phyloP scores from a whole-genome alignment of 37 sponge, comb jelly and placozoan genomes.

The Spongilla lacustris region DNA sequence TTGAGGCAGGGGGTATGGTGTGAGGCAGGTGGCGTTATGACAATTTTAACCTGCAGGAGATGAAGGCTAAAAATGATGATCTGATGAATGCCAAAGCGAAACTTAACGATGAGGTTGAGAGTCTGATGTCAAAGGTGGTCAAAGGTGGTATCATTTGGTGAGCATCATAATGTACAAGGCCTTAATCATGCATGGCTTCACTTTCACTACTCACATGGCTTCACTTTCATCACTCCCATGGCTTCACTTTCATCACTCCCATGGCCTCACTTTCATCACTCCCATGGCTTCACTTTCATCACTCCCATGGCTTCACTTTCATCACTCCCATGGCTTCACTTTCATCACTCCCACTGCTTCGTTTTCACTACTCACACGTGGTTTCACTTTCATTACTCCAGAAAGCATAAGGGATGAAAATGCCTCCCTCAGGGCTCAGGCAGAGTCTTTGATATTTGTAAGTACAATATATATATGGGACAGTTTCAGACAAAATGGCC shows the following conservation, averaged over 20 bases:
- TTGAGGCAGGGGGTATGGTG: neutral
- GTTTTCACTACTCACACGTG: too few species aligned
- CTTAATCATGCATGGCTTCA: too few species aligned
- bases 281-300: neutral
- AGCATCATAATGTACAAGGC: slow-evolving; percentile 8
- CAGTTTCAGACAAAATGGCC: too few species aligned
- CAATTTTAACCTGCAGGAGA: slow-evolving; percentile 61
- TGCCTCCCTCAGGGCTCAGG: slow-evolving; percentile 71
- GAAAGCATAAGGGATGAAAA: slow-evolving; percentile 59
- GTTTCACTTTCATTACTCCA: neutral
- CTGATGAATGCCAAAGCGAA: slow-evolving; percentile 75
- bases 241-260: neutral
- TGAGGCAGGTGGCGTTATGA: neutral
- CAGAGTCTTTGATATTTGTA: slow-evolving; percentile 58
- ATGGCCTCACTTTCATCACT: too few species aligned
- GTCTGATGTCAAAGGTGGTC: slow-evolving; percentile 48
- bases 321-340: neutral
- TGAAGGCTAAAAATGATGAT: slow-evolving; percentile 68
- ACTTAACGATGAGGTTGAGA: slow-evolving; percentile 84
- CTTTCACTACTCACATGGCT: neutral
- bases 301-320: neutral
- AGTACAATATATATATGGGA: slow-evolving; percentile 31
- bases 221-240: too few species aligned
- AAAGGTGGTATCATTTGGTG: slow-evolving; percentile 38
- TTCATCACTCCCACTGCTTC: neutral